A percentile compares a stretch with the other conserved stretches of the same genome.
phyloP scores from a whole-genome alignment of 2,797 vertebrate species.

The Buceros bicornis region DNA sequence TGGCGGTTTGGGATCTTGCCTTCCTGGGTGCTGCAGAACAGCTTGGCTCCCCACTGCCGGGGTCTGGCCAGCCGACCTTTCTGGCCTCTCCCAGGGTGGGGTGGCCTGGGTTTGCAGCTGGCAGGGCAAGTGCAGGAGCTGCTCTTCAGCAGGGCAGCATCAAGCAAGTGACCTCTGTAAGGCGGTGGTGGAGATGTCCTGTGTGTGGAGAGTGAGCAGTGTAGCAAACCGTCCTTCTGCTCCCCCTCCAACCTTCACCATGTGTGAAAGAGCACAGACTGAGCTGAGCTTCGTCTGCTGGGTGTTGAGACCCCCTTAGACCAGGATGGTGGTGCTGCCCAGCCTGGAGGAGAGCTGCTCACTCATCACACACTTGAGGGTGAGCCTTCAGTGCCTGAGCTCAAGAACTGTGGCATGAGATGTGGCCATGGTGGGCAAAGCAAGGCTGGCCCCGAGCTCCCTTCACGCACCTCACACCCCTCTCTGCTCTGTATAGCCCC shows the following conservation, averaged over 20 bases:
- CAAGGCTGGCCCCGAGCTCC: background rate
- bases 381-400: background rate
- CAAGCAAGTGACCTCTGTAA: background rate
- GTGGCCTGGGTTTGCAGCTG: background rate
- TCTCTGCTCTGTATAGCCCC: rapidly evolving
- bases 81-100: background rate
- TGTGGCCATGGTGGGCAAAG: background rate
- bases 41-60: background rate
- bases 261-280: background rate
- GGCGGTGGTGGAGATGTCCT: background rate
- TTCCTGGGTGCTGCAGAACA: background rate
- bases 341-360: background rate
- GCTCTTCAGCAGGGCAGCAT: background rate
- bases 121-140: background rate
- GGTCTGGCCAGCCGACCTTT: background rate
- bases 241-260: background rate
- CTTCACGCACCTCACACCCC: rapidly evolving
- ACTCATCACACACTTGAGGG: rapidly evolving
- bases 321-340: background rate
- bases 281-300: background rate
- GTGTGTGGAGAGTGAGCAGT: background rate
- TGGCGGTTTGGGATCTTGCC: background rate
- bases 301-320: background rate
- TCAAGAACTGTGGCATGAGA: background rate
- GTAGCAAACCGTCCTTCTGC: background rate